Percentiles rank a stretch among this genome's conserved stretches.
phyloP scores from a whole-genome alignment of 23 tunicate species.

The Ciona savignyi region DNA sequence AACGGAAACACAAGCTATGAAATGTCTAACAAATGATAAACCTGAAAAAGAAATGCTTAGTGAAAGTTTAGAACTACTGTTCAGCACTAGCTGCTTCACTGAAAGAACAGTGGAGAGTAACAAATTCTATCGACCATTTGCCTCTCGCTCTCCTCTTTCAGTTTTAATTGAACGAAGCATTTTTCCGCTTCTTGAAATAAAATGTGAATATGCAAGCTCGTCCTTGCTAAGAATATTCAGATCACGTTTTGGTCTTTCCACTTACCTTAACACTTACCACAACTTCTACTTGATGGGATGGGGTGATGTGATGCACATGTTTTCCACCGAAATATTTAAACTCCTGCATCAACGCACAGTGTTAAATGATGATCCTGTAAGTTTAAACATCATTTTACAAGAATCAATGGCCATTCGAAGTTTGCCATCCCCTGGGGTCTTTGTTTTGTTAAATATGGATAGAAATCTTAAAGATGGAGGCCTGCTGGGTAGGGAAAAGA shows the following conservation, averaged over 20 bases:
- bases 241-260: conserved; percentile 15
- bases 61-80: not conserved
- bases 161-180: not conserved
- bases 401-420: conserved; percentile 31
- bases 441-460: conserved; percentile 8
- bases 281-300: conserved; percentile 45
- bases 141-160: not conserved
- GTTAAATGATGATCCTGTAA: conserved; percentile 29
- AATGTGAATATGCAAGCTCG: not conserved
- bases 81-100: not conserved
- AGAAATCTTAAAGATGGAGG: not conserved
- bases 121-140: not conserved
- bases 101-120: not conserved
- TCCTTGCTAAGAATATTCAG: not conserved
- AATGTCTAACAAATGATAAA: not conserved
- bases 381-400: conserved; percentile 46
- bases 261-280: conserved; percentile 36
- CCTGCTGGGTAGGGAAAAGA: not conserved
- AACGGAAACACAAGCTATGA: not conserved
- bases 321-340: not conserved
- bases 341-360: conserved; percentile 21
- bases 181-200: not conserved
- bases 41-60: not conserved
- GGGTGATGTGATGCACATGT: not conserved
- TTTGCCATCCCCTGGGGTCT: conserved; percentile 14